These are phyloP conservation scores for Drosophila sp. DNA, from an alignment of 1,140 invertebrate species.

Conservation along the genomic window DNA sequence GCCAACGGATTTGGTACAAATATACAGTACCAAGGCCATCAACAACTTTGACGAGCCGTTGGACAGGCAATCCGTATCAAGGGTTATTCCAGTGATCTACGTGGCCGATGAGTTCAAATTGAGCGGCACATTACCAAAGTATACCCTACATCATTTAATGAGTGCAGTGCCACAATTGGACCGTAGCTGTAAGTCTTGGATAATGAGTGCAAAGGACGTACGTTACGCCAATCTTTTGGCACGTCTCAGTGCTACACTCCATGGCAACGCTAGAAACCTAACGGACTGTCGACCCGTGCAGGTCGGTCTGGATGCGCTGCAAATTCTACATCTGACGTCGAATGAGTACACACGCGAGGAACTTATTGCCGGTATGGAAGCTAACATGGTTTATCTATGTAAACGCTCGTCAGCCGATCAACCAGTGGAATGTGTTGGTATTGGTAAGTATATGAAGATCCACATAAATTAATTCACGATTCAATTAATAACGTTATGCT, in stretches of 20 bases:
- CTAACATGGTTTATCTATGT: constrained; percentile 79
- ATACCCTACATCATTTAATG: constrained; percentile 46
- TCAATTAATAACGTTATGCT: neutral
- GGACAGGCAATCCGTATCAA: constrained; percentile 70
- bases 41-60: constrained; percentile 86
- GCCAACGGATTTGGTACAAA: constrained; percentile 86
- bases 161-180: constrained; percentile 47
- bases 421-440: constrained; percentile 64
- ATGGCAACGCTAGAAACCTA: constrained; percentile 57
- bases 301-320: constrained; percentile 48
- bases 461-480: too few species aligned
- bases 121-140: constrained; percentile 13
- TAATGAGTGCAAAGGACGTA: constrained; percentile 73
- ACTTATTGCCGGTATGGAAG: constrained; percentile 66
- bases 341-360: constrained; percentile 37
- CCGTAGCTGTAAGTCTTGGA: constrained; percentile 46
- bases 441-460: constrained; percentile 53
- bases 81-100: constrained; percentile 58
- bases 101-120: constrained; percentile 41
- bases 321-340: constrained; percentile 43
- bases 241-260: constrained; percentile 58
- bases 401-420: constrained; percentile 7
- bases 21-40: constrained; percentile 83
- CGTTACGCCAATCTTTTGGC: constrained; percentile 70
- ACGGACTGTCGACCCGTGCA: constrained; percentile 51